Base-by-base conservation (phyloP, 1,140 invertebrate species). In the Danaus plexippus region DNA sequence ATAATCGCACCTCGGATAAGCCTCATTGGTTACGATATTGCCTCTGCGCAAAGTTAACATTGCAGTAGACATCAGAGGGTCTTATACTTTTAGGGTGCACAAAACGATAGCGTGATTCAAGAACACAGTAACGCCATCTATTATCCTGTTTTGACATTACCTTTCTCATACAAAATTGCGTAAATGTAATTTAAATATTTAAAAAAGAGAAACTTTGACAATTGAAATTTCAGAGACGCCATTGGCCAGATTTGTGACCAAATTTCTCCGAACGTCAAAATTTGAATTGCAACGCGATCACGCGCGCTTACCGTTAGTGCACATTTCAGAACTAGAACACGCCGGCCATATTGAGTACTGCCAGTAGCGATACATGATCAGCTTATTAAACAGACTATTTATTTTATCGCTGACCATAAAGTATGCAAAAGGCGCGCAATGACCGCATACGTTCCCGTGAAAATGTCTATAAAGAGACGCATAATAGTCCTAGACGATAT, bases 1-100 rank as follows among this genome's bases (percentile, higher is more conserved):
- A 94, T 94, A 93, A 94, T 93, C 92, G 92, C 92, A 93, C 91
- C 92, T 94, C 92, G 89, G 92, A 91, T 91, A 85, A 90, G 91
- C 92, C 90, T 95, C 93, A 94, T 94, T 91, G 93, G 92, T 94
- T 93, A 93, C 91, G 91, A 92, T 66, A 66, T 66, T 66, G 64
- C 64, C 64, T 63, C 64, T 66, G 64, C 64, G 64, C 64, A 66
- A 66, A 66, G 64, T 66, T 65, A 53, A 41, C 9, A 4, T 1
- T n/a, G 12, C 54, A 40, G 15, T 2, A 7, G 11, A 43, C n/a
- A n/a, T n/a, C 11, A 2, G 46, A 4, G 41, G 47, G 46, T 47
- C 42, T 58, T 53, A 51, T 55, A 46, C 11, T 10, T 51, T 9
- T n/a, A 0, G 22, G 9, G 13, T 48, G 42, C 51, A 22, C 12